A percentile compares a stretch with the other conserved stretches of the same genome.
Conservation (phyloP, 2,888 invertebrate species). For the Serripes groenlandicus region DNA sequence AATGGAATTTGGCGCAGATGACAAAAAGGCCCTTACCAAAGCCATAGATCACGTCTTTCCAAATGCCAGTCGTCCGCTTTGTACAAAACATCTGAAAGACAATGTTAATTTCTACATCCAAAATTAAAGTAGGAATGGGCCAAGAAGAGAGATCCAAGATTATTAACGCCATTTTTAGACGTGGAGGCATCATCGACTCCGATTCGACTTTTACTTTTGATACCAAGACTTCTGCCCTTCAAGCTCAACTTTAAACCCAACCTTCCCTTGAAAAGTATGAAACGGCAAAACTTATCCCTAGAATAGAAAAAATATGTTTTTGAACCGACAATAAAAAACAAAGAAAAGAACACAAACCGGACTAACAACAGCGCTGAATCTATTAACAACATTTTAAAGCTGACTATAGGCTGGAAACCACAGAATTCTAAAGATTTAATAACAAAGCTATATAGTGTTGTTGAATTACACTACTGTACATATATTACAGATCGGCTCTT, state of each 20-base stretch:
- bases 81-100: constrained; percentile 48
- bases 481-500: constrained; percentile 38
- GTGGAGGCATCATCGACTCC: background rate
- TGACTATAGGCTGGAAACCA: constrained; percentile 44
- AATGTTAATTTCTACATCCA: constrained; percentile 16
- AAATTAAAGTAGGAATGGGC: constrained; percentile 31
- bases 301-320: constrained; percentile 16
- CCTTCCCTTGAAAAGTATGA: background rate
- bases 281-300: background rate
- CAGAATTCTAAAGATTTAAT: constrained; percentile 26
- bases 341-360: constrained; percentile 24
- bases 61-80: constrained; percentile 10
- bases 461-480: constrained; percentile 38
- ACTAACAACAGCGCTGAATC: constrained; percentile 48
- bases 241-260: background rate
- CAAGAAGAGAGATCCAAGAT: background rate
- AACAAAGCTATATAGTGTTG: constrained; percentile 29
- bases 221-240: background rate
- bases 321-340: background rate
- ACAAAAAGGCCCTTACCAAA: constrained; percentile 38
- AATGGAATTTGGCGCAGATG: constrained; percentile 35
- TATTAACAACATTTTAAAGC: constrained; percentile 42
- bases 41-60: constrained; percentile 44
- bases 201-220: background rate
- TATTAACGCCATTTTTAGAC: background rate